Percentiles rank a stretch among this genome's conserved stretches.
phyloP scores from a whole-genome alignment of 2,888 invertebrate species.

The Autographa pulchrina region DNA sequence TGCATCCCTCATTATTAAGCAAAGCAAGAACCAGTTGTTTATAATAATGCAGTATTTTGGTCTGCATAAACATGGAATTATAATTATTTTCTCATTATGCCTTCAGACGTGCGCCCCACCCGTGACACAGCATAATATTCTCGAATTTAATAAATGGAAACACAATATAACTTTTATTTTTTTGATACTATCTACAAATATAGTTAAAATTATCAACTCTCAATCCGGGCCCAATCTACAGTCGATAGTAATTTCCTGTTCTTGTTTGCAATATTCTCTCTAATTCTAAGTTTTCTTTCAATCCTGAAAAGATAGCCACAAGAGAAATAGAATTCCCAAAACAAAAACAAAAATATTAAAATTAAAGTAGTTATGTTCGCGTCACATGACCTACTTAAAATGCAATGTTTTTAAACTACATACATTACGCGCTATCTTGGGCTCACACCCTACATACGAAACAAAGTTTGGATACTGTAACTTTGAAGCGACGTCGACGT shows the following conservation, averaged over 20 bases:
- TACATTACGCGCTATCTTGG: constrained; percentile 63
- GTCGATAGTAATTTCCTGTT: too few relatives aligned
- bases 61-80: constrained; percentile 24
- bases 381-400: constrained; percentile 27
- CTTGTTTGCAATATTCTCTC: too few relatives aligned
- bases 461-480: constrained; percentile 62
- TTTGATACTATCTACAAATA: too few relatives aligned
- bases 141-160: not conserved
- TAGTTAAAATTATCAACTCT: too few relatives aligned
- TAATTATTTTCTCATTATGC: constrained; percentile 59
- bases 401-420: constrained; percentile 63
- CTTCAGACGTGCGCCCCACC: constrained; percentile 29
- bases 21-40: not conserved
- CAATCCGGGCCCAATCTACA: too few relatives aligned
- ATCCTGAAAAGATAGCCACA: too few relatives aligned
- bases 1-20: too few relatives aligned
- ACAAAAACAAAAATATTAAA: constrained; percentile 9
- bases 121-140: constrained; percentile 60
- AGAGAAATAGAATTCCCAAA: constrained; percentile 1
- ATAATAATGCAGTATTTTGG: constrained; percentile 4
- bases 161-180: too few relatives aligned
- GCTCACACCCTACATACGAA: constrained; percentile 46
- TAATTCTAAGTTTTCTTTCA: too few relatives aligned
- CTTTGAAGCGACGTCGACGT: constrained; percentile 53
- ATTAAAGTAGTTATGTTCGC: not conserved